These are phyloP conservation scores for Scleropages formosus DNA, from an alignment of 2,797 vertebrate species.

Conservation along the genomic window DNA sequence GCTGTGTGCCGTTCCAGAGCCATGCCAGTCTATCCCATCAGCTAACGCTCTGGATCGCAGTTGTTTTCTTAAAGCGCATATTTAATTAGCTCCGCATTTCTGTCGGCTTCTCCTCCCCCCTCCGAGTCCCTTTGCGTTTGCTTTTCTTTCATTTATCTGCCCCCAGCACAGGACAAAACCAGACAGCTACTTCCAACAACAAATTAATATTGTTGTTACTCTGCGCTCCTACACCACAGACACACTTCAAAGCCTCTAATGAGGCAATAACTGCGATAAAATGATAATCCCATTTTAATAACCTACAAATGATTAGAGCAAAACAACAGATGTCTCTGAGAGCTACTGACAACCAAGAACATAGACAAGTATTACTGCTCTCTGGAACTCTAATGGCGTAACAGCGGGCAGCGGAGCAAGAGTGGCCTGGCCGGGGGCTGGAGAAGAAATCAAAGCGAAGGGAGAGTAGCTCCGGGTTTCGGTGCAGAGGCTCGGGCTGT, in stretches of 20 bases:
- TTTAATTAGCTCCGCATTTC: conserved; percentile 64
- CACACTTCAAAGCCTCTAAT: not conserved
- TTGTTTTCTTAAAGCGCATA: conserved; percentile 50
- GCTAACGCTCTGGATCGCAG: conserved; percentile 44
- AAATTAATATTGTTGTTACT: not conserved
- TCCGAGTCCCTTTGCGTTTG: conserved; percentile 55
- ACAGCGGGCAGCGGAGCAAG: not conserved
- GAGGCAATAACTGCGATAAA: not conserved
- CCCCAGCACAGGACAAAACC: conserved; percentile 29
- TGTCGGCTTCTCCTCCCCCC: conserved; percentile 54
- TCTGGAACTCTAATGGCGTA: not conserved
- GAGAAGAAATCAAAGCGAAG: too few species aligned
- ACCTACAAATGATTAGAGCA: not conserved
- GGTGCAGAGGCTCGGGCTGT: too few species aligned
- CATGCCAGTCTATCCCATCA: conserved; percentile 42
- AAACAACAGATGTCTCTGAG: not conserved
- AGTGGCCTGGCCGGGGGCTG: too few species aligned
- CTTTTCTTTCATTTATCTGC: conserved; percentile 45
- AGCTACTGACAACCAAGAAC: not conserved
- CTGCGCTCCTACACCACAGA: not conserved
- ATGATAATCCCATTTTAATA: not conserved
- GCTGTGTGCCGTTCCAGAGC: conserved; percentile 49
- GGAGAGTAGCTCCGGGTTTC: too few species aligned
- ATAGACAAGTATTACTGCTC: not conserved
- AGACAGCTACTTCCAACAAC: not conserved